A percentile compares a stretch with the other conserved stretches of the same genome.
These are phyloP conservation scores for Cosmia trapezina DNA, from an alignment of 2,888 invertebrate genomes.

Conservation along the genomic window DNA sequence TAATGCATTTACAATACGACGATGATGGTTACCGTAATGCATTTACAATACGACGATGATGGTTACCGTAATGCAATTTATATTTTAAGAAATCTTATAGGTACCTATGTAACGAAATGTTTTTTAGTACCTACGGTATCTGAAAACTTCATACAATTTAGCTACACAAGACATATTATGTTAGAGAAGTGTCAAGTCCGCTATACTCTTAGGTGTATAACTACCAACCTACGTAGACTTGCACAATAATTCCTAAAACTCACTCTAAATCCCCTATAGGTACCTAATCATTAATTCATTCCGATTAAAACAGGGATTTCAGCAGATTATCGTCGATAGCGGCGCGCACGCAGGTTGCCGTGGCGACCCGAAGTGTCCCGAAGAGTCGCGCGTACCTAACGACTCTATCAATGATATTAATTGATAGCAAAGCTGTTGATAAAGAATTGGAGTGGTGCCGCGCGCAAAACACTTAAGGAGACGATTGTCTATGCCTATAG, in stretches of 20 bases:
- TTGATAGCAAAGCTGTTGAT: constrained; percentile 77
- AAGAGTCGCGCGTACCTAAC: constrained; percentile 16
- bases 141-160: neutral
- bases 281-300: constrained; percentile 11
- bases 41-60: no score
- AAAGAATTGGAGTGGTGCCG: constrained; percentile 72
- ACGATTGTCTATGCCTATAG: neutral
- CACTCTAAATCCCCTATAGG: neutral
- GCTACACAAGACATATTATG: neutral
- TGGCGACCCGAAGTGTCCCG: constrained; percentile 31
- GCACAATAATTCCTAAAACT: neutral
- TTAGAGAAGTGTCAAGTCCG: neutral
- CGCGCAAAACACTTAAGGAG: constrained; percentile 78
- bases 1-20: no score
- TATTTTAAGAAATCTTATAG: no score
- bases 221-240: neutral
- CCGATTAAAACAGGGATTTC: constrained; percentile 41
- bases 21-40: no score
- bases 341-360: constrained; percentile 58
- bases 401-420: constrained; percentile 71
- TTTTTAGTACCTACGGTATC: no score
- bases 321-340: constrained; percentile 50
- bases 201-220: neutral
- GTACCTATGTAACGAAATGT: no score
- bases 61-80: no score